phyloP scores from a whole-genome alignment of 2,113 vertebrate species.

The Felis chaus region DNA sequence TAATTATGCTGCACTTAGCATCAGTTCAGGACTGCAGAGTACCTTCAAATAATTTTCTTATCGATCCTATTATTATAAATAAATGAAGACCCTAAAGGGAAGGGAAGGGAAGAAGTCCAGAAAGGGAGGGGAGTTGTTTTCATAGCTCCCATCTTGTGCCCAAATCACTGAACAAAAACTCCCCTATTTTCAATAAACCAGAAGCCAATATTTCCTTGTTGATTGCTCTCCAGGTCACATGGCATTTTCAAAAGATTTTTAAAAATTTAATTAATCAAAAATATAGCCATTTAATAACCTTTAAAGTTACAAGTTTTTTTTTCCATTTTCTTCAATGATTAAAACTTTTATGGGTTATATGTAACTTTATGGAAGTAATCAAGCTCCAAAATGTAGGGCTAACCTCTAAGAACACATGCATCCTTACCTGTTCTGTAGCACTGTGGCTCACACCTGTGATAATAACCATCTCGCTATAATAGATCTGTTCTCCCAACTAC shows the following conservation, averaged over 20 bases:
- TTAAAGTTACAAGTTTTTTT: neutral
- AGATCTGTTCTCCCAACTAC: neutral
- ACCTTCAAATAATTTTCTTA: neutral
- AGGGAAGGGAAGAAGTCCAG: neutral
- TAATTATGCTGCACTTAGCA: neutral
- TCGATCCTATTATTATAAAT: neutral
- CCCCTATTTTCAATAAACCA: neutral
- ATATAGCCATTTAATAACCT: neutral
- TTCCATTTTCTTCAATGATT: neutral
- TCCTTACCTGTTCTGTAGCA: neutral
- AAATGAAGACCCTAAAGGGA: neutral
- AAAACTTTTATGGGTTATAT: neutral
- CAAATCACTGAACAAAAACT: neutral
- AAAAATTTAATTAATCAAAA: neutral
- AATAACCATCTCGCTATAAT: neutral
- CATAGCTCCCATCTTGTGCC: neutral
- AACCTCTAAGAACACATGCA: neutral
- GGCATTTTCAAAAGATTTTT: neutral
- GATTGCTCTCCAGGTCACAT: neutral
- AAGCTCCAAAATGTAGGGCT: neutral
- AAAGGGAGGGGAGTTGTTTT: neutral
- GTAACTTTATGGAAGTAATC: neutral
- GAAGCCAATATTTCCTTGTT: neutral
- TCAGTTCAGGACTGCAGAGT: neutral
- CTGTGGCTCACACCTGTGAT: neutral